Base-by-base conservation (phyloP, 1,140 invertebrate species). In the Mylabris phalerata region DNA sequence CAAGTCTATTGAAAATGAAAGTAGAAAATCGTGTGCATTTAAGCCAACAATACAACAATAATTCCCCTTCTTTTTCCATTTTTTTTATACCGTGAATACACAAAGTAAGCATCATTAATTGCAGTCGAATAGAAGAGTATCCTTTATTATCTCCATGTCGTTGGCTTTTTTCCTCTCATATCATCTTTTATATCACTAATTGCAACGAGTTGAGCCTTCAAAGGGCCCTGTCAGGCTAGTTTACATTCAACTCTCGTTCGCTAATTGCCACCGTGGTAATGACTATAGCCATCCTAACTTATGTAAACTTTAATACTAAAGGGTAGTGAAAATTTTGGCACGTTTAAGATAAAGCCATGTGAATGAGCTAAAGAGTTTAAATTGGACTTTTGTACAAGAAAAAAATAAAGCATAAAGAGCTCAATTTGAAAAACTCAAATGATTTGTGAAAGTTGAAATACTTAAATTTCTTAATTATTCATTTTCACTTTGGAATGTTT, bases 211-310 rank as follows among this genome's bases (percentile, higher is more conserved):
- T 59, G 48, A 32, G 32, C 32, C 54, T 51, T 65, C 61, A 61
- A 61, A 64, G 55, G 60, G 7, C 50, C 54, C 58, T 40, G 49
- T 51, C 48, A 32, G 54, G 50, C 56, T 58, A 61, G 60, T 61
- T 61, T 61, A 58, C 55, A 61, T 61, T 61, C 60, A 58, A 48
- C 46, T 56, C 55, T 59, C 56, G 58, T 64, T 56, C 55, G 57
- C 55, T 65, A 65, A 65, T 65, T 65, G 63, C 60, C 54, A 57
- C 55, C 47, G 57, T 62, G 60, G 63, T 65, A 65, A 65, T 65
- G 54, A 62, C 56, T 49, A 50, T 4, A 32, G 32, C 32, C 50
- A 54, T 57, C 57, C 58, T 48, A 62, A 65, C 46, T 62, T 65
- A 59, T 65, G 57, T 60, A 65, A 65, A 65, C 63, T 65, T 65